These are phyloP conservation scores for Prinia subflava DNA, from an alignment of 2,113 vertebrate species.

Conservation along the genomic window DNA sequence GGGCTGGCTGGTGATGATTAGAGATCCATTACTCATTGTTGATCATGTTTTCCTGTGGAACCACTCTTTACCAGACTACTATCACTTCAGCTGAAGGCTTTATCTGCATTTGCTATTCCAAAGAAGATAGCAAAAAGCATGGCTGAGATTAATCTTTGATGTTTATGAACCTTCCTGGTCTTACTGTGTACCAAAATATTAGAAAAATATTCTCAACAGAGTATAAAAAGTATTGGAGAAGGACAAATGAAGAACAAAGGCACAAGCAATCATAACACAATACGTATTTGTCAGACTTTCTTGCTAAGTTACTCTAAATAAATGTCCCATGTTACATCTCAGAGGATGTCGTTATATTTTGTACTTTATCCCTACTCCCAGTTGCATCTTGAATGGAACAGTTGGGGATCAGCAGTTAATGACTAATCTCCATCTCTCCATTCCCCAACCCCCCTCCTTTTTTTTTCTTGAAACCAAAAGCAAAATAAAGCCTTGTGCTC, in stretches of 20 bases:
- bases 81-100: not conserved
- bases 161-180: not conserved
- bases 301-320: not conserved
- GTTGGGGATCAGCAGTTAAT: not conserved
- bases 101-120: not conserved
- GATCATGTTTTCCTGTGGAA: not conserved
- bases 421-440: not conserved
- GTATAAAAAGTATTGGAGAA: not conserved
- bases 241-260: not conserved
- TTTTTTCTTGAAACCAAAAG: not conserved
- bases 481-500: not conserved
- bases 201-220: not conserved
- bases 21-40: not conserved
- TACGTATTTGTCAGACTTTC: not conserved
- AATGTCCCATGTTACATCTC: not conserved
- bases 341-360: not conserved
- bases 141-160: not conserved
- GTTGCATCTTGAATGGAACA: not conserved
- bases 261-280: not conserved
- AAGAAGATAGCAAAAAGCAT: not conserved
- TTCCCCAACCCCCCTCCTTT: accelerated
- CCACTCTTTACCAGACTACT: not conserved
- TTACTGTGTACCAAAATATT: not conserved
- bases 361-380: not conserved
- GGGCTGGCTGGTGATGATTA: not conserved